These are phyloP conservation scores for Antitype chi DNA, from an alignment of 2,888 invertebrate species.

Conservation along the genomic window DNA sequence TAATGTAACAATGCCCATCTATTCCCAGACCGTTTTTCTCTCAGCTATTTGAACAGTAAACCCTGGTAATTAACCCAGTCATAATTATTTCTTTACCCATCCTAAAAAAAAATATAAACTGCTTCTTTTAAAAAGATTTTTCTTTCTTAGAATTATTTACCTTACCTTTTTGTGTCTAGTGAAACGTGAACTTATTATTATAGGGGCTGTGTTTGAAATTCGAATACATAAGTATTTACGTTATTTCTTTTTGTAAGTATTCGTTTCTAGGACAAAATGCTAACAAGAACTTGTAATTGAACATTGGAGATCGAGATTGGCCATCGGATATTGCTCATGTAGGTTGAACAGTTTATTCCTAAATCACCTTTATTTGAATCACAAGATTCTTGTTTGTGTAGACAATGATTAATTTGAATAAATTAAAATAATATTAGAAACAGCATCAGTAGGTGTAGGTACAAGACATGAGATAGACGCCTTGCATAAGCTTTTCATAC, in stretches of 20 bases:
- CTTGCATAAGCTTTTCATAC: too few species aligned
- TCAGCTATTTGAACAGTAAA: conserved; percentile 35
- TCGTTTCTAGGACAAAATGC: neutral
- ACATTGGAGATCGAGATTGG: conserved; percentile 5
- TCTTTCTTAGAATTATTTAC: conserved; percentile 27
- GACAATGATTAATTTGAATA: neutral
- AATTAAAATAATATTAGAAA: conserved; percentile 8
- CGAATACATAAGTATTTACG: conserved; percentile 20
- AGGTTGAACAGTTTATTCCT: conserved; percentile 3
- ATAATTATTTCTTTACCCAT: conserved; percentile 48
- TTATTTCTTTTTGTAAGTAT: conserved; percentile 7
- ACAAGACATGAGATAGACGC: too few species aligned
- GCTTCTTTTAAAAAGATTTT: conserved; percentile 42
- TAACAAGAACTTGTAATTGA: conserved; percentile 1
- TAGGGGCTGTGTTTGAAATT: conserved; percentile 39
- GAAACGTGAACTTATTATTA: conserved; percentile 51
- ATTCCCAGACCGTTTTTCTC: neutral
- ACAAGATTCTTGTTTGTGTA: neutral
- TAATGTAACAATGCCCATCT: conserved; percentile 14
- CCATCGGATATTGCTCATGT: conserved; percentile 13
- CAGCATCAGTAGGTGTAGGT: neutral
- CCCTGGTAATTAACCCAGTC: conserved; percentile 40
- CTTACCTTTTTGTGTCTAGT: conserved; percentile 43
- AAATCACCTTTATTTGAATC: neutral
- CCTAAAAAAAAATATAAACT: conserved; percentile 32